phyloP scores from a whole-genome alignment of 1,140 invertebrate genomes.

The Arion vulgaris region DNA sequence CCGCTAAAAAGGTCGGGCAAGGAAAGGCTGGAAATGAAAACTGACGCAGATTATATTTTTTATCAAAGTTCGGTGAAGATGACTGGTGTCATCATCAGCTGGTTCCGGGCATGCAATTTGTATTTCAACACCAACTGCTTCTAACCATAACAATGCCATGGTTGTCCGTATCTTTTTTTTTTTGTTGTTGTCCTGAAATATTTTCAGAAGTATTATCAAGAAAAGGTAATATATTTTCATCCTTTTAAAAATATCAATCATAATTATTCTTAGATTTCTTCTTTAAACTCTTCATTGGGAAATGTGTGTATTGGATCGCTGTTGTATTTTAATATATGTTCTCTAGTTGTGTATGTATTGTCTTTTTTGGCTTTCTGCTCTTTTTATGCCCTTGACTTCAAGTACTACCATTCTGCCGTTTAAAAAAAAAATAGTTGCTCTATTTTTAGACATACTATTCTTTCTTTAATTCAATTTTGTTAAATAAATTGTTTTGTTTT shows the following conservation, averaged over 20 bases:
- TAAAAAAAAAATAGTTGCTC: too few relatives aligned
- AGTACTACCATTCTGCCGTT: too few relatives aligned
- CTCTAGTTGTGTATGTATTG: not conserved
- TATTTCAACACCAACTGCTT: not conserved
- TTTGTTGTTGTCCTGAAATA: not conserved
- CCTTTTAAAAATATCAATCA: too few relatives aligned
- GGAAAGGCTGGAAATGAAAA: constrained; percentile 22
- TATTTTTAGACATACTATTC: too few relatives aligned
- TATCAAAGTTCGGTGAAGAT: not conserved
- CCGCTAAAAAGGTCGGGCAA: constrained; percentile 11
- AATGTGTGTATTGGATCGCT: not conserved
- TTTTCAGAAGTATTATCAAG: not conserved
- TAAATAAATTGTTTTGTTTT: too few relatives aligned
- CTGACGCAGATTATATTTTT: not conserved
- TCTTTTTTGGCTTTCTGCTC: not conserved
- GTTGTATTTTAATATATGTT: not conserved
- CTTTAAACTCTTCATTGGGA: not conserved
- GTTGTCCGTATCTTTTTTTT: not conserved
- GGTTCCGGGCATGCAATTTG: not conserved
- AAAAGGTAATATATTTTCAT: not conserved
- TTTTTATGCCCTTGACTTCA: not conserved
- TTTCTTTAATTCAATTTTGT: too few relatives aligned
- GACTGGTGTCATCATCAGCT: not conserved
- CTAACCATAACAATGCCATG: not conserved
- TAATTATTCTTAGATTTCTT: not conserved